A percentile compares a stretch with the other conserved stretches of the same genome.
phyloP scores from a whole-genome alignment of 2,797 vertebrate species.

The Distichodus sexfasciatus region DNA sequence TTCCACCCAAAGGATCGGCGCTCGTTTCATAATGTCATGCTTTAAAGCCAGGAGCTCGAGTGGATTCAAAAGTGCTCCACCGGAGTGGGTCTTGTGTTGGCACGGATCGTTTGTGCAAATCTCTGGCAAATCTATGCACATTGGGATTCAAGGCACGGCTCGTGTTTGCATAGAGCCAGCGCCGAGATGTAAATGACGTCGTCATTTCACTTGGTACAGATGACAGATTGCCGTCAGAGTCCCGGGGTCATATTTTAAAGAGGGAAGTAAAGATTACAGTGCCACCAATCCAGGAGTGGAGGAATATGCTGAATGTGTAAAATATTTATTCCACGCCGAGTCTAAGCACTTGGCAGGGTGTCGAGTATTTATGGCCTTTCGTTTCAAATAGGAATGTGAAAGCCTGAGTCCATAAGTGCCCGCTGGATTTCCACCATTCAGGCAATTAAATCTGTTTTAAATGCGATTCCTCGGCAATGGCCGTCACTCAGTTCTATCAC shows the following conservation, averaged over 20 bases:
- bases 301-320: constrained; percentile 42
- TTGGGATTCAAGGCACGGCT: constrained; percentile 33
- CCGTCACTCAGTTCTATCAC: background rate
- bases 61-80: constrained; percentile 21
- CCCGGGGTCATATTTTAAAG: constrained; percentile 43
- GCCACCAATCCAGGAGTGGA: constrained; percentile 31
- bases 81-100: background rate
- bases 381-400: constrained; percentile 38
- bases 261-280: constrained; percentile 40
- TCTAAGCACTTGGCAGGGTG: constrained; percentile 18
- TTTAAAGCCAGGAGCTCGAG: constrained; percentile 9
- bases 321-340: constrained; percentile 29
- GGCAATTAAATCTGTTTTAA: constrained; percentile 34
- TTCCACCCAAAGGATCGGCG: constrained; percentile 8
- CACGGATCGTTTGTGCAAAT: constrained; percentile 42
- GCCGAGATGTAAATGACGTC: constrained; percentile 43
- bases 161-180: constrained; percentile 35
- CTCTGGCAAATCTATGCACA: constrained; percentile 28
- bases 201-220: constrained; percentile 37
- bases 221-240: constrained; percentile 43
- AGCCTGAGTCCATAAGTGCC: constrained; percentile 23
- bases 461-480: background rate
- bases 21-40: constrained; percentile 26
- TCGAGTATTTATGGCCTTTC: constrained; percentile 39
- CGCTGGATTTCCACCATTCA: constrained; percentile 33